phyloP scores from a whole-genome alignment of 2,797 vertebrate species.

The Pteronotus mesoamericanus region DNA sequence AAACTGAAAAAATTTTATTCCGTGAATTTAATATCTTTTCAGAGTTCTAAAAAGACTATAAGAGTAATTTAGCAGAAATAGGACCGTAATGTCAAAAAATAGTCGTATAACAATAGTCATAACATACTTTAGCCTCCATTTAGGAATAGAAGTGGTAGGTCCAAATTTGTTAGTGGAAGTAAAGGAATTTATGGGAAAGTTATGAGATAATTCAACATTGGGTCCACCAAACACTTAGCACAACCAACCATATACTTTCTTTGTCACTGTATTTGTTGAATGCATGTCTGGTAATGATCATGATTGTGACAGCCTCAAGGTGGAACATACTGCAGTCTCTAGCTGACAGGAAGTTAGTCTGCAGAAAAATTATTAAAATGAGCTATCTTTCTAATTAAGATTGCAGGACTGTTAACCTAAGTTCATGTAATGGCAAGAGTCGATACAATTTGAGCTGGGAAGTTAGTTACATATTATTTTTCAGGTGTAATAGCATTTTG shows the following conservation, averaged over 20 bases:
- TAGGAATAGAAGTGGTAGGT: not conserved
- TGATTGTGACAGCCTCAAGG: not conserved
- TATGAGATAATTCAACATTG: not conserved
- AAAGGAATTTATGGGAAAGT: not conserved
- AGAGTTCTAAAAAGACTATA: slow-evolving; percentile 27
- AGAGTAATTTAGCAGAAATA: slow-evolving; percentile 14
- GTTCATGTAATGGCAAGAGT: not conserved
- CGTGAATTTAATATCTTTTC: not conserved
- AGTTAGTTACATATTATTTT: not conserved
- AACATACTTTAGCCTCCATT: not conserved
- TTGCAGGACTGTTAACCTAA: not conserved
- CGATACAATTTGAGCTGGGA: not conserved
- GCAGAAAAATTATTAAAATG: not conserved
- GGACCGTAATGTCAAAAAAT: not conserved
- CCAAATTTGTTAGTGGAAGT: not conserved
- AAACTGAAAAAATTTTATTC: not conserved
- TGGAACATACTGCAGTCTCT: not conserved
- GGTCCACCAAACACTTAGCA: not conserved
- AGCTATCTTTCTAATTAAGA: not conserved
- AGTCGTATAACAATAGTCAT: not conserved
- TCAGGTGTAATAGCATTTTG: not conserved
- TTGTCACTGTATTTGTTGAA: not conserved
- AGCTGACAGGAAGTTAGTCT: not conserved
- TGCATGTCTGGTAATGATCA: not conserved
- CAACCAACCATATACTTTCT: not conserved